Base-by-base conservation (phyloP, 2,797 vertebrate genomes). In the Lindbergichthys nudifrons region DNA sequence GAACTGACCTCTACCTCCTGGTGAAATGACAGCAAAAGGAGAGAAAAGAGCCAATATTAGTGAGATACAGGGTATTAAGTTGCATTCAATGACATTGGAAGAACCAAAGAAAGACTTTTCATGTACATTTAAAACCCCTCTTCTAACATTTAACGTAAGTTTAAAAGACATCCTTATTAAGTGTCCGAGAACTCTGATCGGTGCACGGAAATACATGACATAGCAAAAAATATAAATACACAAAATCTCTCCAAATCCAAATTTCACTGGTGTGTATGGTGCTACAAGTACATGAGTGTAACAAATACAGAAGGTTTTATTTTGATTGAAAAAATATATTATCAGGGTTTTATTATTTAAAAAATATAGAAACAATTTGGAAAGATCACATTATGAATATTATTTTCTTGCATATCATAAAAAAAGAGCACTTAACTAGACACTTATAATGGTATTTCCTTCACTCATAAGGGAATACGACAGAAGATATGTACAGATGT, bases 1-100 rank as follows among this genome's bases (percentile, higher is more conserved):
- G 73, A 91, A 97, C 97, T 97, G 92, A 97, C 97, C 96, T 97
- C 97, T 67, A 97, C 96, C 92, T 97, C 97, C 97, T 97, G 95
- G 76, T 79, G 88, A 87, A 90, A 93, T 81, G 90, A 88, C 85
- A 89, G 90, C 88, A 73, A 70, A 82, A 73, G 66, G 80, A 87
- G 77, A 89, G 78, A 91, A 82, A 90, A 84, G 61, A 87, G 18
- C 30, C 32, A 54, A 47, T 54, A 82, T 95, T 92, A 95, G 92
- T 86, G 60, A 75, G 79, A 77, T 53, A 73, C 58, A 77, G 30
- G 8, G 23, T 57, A 59, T 53, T 70, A 61, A 59, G 63, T 3
- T 77, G 30, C 58, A 77, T 70, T 81, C 65, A 82, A 5, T 56
- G 52, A 73, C 68, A 82, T 15, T 58, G 10, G 43, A 61, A 23